Base-by-base conservation (phyloP, 2,888 invertebrate species). In the Heliconius ethilla region DNA sequence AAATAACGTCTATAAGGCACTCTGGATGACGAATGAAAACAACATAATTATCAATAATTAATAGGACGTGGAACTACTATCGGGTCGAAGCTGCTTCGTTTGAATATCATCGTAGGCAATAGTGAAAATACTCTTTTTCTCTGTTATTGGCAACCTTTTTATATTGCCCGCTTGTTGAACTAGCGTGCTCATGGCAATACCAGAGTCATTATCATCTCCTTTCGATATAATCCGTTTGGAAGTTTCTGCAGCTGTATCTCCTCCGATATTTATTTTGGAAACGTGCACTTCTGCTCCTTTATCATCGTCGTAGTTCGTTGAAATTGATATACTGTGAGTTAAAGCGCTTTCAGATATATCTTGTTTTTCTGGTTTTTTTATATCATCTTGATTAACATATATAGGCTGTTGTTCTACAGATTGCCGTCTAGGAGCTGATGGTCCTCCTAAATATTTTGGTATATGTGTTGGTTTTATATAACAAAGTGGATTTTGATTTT, bases 41-140 rank as follows among this genome's bases (percentile, higher is more conserved):
- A 82, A 79, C 25, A 45, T 37, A n/a, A n/a, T n/a, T n/a, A 33
- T 80, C 77, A 67, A 40, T 79, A 63, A 74, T 83, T 87, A 94
- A 84, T 94, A 94, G 51, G 97, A 97, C 67, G 97, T 97, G 10
- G 97, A 96, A 84, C 96, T 96, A 88, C 97, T 97, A 82, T 97
- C 97, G 27, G 97, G 96, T 85, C 97, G 93, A 76, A 98, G 93
- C 87, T 97, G 97, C 86, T 97, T 97, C 0, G 98, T 98, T 83
- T 97, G 97, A 85, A 98, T 97, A 86, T 98, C 98, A 86, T 97
- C 97, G 87, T 98, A 98, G 0, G 98, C 98, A 83, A 98, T 98
- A 11, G 98, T 98, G 87, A 98, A 98, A 45, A 98, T 97, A 87
- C 98, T 98, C 88, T 98, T 98, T 92, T 98, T 98, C 86, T 98